A percentile compares a stretch with the other conserved stretches of the same genome.
Conservation (phyloP, 2,888 invertebrate species). For the Drosophila glabriapex region DNA sequence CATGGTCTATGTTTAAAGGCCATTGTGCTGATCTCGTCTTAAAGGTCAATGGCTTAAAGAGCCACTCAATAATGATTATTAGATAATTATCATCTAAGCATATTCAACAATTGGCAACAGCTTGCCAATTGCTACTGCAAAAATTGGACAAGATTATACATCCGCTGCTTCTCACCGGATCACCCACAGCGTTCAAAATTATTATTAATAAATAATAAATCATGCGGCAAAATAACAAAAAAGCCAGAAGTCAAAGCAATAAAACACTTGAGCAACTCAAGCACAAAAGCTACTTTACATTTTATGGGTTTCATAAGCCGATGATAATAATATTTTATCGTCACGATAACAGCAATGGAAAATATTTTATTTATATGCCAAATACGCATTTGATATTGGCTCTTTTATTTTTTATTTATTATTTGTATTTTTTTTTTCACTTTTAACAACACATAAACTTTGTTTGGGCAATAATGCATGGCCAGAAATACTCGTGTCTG, state of each 20-base stretch:
- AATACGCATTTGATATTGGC: conserved; percentile 12
- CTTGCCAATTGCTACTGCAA: conserved; percentile 44
- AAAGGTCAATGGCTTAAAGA: conserved; percentile 61
- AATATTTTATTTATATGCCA: conserved; percentile 48
- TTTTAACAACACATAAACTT: conserved; percentile 56
- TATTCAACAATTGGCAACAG: conserved; percentile 11
- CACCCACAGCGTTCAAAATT: conserved; percentile 32
- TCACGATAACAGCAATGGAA: conserved; percentile 32
- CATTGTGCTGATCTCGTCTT: conserved; percentile 7
- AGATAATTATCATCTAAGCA: conserved; percentile 12
- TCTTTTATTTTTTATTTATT: conserved; percentile 5
- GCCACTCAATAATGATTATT: conserved; percentile 35
- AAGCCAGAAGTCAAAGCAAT: conserved; percentile 18
- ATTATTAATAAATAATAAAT: conserved; percentile 75
- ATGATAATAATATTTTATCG: conserved; percentile 57
- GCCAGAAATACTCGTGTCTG: conserved; percentile 11
- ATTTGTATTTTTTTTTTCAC: conserved; percentile 14
- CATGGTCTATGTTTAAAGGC: conserved; percentile 34
- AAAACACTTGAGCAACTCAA: conserved; percentile 33
- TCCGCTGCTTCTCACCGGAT: conserved; percentile 4
- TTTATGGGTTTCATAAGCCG: conserved; percentile 58
- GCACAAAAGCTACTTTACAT: conserved; percentile 39
- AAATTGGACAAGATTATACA: conserved; percentile 36
- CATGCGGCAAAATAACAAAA: conserved; percentile 52
- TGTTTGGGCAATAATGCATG: conserved; percentile 42